Percentiles rank a stretch among this genome's conserved stretches.
Conservation (phyloP, 2,113 vertebrate species). For the Chunga burmeisteri region DNA sequence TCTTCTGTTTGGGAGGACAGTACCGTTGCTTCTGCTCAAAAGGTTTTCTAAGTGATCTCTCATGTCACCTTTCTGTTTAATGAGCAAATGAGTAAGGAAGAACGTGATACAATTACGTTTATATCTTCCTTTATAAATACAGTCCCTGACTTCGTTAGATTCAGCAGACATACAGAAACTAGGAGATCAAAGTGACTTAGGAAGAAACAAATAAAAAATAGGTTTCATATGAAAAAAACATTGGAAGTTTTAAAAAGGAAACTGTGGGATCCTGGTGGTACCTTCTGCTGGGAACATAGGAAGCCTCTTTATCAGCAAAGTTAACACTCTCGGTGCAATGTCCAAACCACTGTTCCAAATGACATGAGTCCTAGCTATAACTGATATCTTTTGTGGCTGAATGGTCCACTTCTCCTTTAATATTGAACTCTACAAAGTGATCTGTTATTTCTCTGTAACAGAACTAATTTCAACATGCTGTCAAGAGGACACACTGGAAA, state of each 20-base stretch:
- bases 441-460: background rate
- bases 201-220: background rate
- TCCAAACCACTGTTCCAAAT: background rate
- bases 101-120: background rate
- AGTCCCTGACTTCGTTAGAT: background rate
- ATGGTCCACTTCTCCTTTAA: background rate
- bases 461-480: background rate
- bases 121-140: background rate
- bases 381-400: background rate
- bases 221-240: background rate
- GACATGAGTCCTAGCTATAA: background rate
- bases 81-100: background rate
- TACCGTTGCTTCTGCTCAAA: background rate
- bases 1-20: background rate
- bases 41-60: background rate
- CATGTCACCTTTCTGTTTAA: background rate
- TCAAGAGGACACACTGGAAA: background rate
- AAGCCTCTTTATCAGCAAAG: background rate
- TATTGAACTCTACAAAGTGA: background rate
- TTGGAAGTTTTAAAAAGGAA: background rate
- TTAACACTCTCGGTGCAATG: background rate
- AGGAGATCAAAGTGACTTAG: background rate
- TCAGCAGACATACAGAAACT: background rate
- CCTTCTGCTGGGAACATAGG: background rate
- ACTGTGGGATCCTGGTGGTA: background rate